A percentile compares a stretch with the other conserved stretches of the same genome.
phyloP scores from a whole-genome alignment of 2,797 vertebrate species.

The Cryptoblepharus egeriae region DNA sequence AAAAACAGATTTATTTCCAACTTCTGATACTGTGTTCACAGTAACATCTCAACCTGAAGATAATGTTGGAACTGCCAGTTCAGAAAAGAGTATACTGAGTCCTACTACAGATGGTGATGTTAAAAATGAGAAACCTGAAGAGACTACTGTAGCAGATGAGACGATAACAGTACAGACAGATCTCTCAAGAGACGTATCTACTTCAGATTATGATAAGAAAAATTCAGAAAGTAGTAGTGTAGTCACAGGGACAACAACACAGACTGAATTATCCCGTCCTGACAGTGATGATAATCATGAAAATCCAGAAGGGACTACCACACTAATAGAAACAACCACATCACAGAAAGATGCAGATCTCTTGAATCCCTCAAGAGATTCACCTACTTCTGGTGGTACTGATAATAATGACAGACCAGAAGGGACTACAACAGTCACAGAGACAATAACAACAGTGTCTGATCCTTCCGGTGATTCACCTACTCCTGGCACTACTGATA shows the following conservation, averaged over 20 bases:
- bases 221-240: not conserved
- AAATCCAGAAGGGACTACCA: not conserved
- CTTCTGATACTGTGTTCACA: conserved; percentile 18
- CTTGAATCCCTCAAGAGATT: too few species aligned
- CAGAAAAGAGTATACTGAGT: not conserved
- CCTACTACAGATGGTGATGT: not conserved
- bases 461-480: too few species aligned
- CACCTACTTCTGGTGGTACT: too few species aligned
- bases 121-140: not conserved
- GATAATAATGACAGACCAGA: too few species aligned
- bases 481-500: too few species aligned
- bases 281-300: not conserved
- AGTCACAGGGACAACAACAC: not conserved
- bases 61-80: not conserved
- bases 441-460: too few species aligned
- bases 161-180: not conserved
- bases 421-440: too few species aligned
- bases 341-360: too few species aligned
- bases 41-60: conserved; percentile 8
- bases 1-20: conserved; percentile 27
- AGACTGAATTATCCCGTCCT: not conserved
- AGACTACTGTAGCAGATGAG: not conserved
- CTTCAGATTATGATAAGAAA: not conserved
- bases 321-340: not conserved
- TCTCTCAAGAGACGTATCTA: not conserved